Base-by-base conservation (phyloP, 2,113 vertebrate genomes). In the Loxodonta africana region DNA sequence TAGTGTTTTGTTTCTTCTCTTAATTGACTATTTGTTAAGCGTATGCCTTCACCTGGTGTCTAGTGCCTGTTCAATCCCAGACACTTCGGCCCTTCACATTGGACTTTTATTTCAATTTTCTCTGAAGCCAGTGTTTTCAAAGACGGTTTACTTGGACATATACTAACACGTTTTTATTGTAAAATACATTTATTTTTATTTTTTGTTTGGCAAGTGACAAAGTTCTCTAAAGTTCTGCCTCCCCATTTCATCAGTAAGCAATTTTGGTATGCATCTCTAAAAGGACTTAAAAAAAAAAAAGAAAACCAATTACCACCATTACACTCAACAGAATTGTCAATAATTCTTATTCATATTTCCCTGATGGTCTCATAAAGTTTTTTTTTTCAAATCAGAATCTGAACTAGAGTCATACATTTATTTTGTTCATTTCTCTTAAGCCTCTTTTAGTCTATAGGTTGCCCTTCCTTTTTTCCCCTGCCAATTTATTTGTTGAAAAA, bases 71-170 rank as follows among this genome's bases (percentile, higher is more conserved):
- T 81, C 33, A 26, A 23, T 4, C 4, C 51, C 26, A 73, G 74
- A 62, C 53, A 48, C n/a, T n/a, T n/a, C 10, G 62, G 76, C 60
- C 28, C 63, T 82, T 76, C 37, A 11, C 57, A 21, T 8, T 94
- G 37, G 57, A 74, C 73, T 81, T 92, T 33, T 26, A 65, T 67
- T 86, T 77, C 73, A 44, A 21, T 37, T 85, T 82, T 92, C n/a
- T 21, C 46, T 23, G 81, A 94, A 91, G 76, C 23, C 57, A 44
- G 10, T 87, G 82, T 67, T 90, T 86, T 76, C 82, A 60, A 85
- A 87, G 48, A 94, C 82, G 10, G 5, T 87, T 90, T 90, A 90
- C 65, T 48, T 67, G 4, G 57, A 60, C 48, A 82, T 96, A 57
- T 28, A 86, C n/a, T 82, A 51, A 88, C 67, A 51, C 30, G 21